These are phyloP conservation scores for Nemopilema nomurai DNA, from an alignment of 30 jellyfish, hydroid and myxozoan genomes.

Conservation along the genomic window DNA sequence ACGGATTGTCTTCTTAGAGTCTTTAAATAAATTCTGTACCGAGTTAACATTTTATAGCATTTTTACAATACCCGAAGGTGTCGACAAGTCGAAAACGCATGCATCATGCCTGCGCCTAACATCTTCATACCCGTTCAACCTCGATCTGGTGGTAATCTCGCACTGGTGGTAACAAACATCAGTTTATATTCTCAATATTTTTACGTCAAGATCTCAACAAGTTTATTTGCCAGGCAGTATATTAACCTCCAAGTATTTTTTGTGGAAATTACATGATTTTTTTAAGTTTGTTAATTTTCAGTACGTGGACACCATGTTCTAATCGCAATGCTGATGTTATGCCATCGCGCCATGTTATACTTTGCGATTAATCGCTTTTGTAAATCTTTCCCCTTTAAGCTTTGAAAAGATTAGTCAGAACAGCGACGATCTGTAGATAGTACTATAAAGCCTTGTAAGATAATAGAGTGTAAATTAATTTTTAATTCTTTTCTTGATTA, in stretches of 20 bases:
- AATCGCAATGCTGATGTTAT: not conserved
- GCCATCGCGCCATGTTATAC: not conserved
- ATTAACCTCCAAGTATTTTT: not conserved
- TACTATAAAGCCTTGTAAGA: conserved; percentile 44
- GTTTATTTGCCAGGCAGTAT: too few relatives aligned
- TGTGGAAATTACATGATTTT: not conserved
- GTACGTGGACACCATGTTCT: not conserved
- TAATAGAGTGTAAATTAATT: conserved; percentile 40
- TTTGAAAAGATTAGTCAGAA: conserved; percentile 16
- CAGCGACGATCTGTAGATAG: conserved; percentile 37
- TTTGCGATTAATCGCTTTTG: conserved; percentile 1
- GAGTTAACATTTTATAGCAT: too few relatives aligned
- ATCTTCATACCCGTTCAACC: too few relatives aligned
- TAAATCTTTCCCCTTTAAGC: not conserved
- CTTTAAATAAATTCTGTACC: too few relatives aligned
- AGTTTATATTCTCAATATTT: too few relatives aligned
- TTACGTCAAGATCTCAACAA: too few relatives aligned
- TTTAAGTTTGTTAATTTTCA: not conserved
- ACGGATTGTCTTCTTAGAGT: too few relatives aligned
- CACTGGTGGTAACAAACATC: too few relatives aligned
- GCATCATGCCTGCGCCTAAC: too few relatives aligned
- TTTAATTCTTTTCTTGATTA: not conserved
- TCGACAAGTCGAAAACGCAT: too few relatives aligned
- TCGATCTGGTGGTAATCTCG: too few relatives aligned
- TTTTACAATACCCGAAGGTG: too few relatives aligned